Percentiles rank a stretch among this genome's conserved stretches.
phyloP scores from a whole-genome alignment of 2,888 invertebrate genomes.

The Drosophila trichaetosa region DNA sequence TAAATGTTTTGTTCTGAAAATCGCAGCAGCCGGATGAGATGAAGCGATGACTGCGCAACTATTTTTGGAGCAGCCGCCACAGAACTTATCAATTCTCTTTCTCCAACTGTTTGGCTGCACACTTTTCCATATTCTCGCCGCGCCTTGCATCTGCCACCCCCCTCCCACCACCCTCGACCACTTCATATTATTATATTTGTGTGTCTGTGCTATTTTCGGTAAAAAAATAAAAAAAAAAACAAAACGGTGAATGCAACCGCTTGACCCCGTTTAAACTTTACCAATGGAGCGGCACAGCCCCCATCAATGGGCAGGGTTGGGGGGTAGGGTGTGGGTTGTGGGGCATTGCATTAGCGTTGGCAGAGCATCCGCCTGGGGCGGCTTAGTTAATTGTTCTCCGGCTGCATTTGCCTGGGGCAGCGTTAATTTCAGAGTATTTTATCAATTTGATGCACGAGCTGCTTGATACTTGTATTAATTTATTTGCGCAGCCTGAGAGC shows the following conservation, averaged over 20 bases:
- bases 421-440: constrained; percentile 46
- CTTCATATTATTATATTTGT: constrained; percentile 64
- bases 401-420: constrained; percentile 31
- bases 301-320: background rate
- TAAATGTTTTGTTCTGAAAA: constrained; percentile 12
- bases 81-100: constrained; percentile 56
- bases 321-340: too few relatives aligned
- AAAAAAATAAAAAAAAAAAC: constrained; percentile 45
- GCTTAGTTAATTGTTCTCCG: constrained; percentile 42
- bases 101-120: constrained; percentile 38
- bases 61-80: constrained; percentile 66
- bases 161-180: constrained; percentile 1
- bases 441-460: constrained; percentile 62
- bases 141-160: background rate
- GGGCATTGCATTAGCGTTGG: constrained; percentile 1
- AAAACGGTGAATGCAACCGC: constrained; percentile 68
- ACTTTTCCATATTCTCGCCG: constrained; percentile 6
- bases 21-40: constrained; percentile 51
- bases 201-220: constrained; percentile 74
- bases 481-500: constrained; percentile 55
- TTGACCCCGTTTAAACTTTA: constrained; percentile 78
- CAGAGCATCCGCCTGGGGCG: constrained; percentile 19
- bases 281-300: constrained; percentile 26
- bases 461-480: constrained; percentile 70
- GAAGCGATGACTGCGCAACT: constrained; percentile 59